phyloP scores from a whole-genome alignment of 2,888 invertebrate genomes.

The Trachelus stipa region DNA sequence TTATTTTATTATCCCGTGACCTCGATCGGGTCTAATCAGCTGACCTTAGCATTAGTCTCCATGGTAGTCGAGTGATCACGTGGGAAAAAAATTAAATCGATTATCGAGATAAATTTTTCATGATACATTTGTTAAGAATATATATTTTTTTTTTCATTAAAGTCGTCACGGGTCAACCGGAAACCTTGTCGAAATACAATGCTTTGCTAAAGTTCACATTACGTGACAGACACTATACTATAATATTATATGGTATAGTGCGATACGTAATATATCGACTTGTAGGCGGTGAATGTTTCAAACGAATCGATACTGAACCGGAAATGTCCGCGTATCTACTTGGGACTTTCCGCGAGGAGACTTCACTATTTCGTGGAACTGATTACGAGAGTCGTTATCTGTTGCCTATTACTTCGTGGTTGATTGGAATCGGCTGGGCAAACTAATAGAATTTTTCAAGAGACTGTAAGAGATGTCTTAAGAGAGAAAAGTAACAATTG shows the following conservation, averaged over 20 bases:
- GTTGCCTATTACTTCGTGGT: not conserved
- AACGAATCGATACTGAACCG: conserved; percentile 17
- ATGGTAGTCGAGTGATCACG: not conserved
- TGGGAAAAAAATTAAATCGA: not conserved
- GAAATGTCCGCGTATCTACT: not conserved
- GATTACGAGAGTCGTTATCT: not conserved
- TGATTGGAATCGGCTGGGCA: not conserved
- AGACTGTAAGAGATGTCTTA: not conserved
- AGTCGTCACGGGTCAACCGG: not conserved
- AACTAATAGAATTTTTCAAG: not conserved
- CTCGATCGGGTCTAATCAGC: not conserved
- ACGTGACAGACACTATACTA: not conserved
- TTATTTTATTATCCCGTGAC: not conserved
- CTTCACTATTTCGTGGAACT: not conserved
- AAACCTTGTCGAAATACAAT: not conserved
- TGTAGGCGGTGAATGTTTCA: conserved; percentile 17
- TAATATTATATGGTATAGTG: not conserved
- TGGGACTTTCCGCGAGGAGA: not conserved
- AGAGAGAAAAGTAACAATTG: not conserved
- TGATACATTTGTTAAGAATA: not conserved
- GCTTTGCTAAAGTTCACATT: not conserved
- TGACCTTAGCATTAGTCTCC: not conserved
- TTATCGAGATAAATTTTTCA: not conserved
- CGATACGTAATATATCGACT: not conserved
- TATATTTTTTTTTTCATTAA: not conserved